Conservation (phyloP, 23 tunicate genomes). For the Styela clava region DNA sequence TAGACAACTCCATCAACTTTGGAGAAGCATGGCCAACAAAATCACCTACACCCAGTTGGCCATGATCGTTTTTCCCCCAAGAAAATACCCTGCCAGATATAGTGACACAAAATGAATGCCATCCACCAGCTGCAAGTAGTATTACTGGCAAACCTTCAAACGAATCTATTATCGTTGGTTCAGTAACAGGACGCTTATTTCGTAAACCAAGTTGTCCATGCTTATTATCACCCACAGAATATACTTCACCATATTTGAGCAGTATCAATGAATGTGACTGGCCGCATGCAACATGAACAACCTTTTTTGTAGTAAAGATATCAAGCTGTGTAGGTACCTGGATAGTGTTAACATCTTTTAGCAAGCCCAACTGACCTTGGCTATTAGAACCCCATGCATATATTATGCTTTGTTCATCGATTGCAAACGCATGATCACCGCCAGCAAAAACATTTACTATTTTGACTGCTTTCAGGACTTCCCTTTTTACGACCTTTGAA, state of each 20-base stretch:
- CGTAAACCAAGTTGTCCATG: conserved; percentile 87
- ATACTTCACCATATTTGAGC: conserved; percentile 44
- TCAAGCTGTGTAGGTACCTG: conserved; percentile 38
- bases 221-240: conserved; percentile 56
- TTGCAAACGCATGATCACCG: conserved; percentile 56
- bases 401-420: conserved; percentile 54
- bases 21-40: conserved; percentile 22
- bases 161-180: conserved; percentile 10
- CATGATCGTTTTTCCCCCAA: conserved; percentile 93
- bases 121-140: conserved; percentile 63
- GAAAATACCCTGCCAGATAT: conserved; percentile 78
- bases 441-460: conserved; percentile 55
- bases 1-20: conserved; percentile 36
- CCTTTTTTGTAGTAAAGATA: conserved; percentile 23
- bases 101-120: conserved; percentile 76
- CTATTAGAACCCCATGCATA: conserved; percentile 81
- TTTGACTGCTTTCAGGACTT: conserved; percentile 42
- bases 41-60: conserved; percentile 90
- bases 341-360: conserved; percentile 17
- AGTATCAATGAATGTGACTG: conserved; percentile 60
- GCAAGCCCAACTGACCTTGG: conserved; percentile 66
- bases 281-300: conserved; percentile 68
- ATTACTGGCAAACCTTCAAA: conserved; percentile 60
- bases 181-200: background rate
- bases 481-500: conserved; percentile 17